Conservation (phyloP, 2,888 invertebrate genomes). For the Rhagonycha lutea region DNA sequence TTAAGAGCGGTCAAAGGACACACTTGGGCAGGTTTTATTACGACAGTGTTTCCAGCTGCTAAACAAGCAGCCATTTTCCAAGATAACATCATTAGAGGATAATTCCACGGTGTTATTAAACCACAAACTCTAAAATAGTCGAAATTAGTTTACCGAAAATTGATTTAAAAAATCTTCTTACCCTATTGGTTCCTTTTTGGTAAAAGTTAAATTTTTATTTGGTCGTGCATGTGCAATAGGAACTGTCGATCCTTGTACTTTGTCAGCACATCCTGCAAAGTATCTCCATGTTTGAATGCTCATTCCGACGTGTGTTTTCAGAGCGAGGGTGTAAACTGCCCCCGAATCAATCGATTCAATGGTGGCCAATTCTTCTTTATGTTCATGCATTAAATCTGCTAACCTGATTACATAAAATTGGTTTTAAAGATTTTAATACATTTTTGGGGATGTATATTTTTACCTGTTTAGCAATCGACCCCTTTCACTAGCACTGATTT, state of each 20-base stretch:
- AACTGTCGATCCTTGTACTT: constrained; percentile 89
- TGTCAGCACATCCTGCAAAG: constrained; percentile 97
- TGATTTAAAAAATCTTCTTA: constrained; percentile 48
- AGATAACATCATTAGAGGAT: constrained; percentile 97
- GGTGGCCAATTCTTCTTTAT: constrained; percentile 93
- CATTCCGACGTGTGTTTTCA: constrained; percentile 98
- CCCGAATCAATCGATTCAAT: constrained; percentile 93
- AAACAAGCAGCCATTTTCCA: constrained; percentile 99
- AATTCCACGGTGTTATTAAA: constrained; percentile 96
- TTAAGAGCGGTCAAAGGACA: constrained; percentile 93
- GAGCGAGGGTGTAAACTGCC: constrained; percentile 93
- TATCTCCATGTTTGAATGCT: constrained; percentile 96
- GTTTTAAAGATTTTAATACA: not conserved
- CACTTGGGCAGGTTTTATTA: constrained; percentile 92
- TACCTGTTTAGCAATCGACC: constrained; percentile 71
- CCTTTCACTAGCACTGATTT: not conserved
- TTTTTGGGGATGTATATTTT: constrained; percentile 34
- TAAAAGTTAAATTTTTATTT: constrained; percentile 85
- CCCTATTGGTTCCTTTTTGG: constrained; percentile 90
- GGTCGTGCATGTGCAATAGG: constrained; percentile 92
- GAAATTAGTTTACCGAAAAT: not conserved
- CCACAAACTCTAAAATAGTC: constrained; percentile 83
- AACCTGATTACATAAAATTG: constrained; percentile 63
- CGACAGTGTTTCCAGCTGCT: constrained; percentile 94
- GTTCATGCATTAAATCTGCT: constrained; percentile 92